phyloP scores from a whole-genome alignment of 92 coral and sea anemone genomes.

The Muricea muricata region DNA sequence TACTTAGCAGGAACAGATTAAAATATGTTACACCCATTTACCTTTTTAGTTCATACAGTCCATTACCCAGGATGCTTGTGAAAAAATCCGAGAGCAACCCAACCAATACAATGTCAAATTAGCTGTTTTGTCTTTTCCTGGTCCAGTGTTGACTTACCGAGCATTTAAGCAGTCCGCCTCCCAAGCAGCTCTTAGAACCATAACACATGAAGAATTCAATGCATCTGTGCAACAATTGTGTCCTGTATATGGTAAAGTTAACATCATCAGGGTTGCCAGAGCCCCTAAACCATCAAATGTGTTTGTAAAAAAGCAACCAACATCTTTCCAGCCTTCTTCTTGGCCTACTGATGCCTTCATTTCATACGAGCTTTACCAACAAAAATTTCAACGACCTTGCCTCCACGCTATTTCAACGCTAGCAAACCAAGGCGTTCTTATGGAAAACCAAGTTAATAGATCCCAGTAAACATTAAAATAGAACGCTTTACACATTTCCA shows the following conservation, averaged over 20 bases:
- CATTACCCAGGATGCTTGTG: not conserved
- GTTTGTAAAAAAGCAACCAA: not conserved
- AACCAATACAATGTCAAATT: not conserved
- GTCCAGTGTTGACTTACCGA: not conserved
- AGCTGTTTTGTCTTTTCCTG: not conserved
- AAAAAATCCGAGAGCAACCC: not conserved
- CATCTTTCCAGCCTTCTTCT: not conserved
- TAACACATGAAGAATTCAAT: not conserved
- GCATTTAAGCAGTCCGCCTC: slow-evolving; percentile 2
- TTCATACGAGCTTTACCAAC: too few species aligned
- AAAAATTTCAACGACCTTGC: not conserved
- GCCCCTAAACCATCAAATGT: not conserved
- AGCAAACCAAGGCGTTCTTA: too few species aligned
- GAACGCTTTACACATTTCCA: too few species aligned
- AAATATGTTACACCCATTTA: not conserved
- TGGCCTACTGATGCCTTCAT: not conserved
- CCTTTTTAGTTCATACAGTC: not conserved
- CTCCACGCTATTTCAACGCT: not conserved
- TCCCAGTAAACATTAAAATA: too few species aligned
- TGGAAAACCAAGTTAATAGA: too few species aligned
- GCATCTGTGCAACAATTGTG: not conserved
- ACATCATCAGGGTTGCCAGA: not conserved
- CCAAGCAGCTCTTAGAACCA: not conserved
- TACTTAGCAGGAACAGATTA: too few species aligned
- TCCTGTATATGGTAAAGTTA: not conserved